phyloP scores from a whole-genome alignment of 1,140 invertebrate species.

The Plutomurus gul region DNA sequence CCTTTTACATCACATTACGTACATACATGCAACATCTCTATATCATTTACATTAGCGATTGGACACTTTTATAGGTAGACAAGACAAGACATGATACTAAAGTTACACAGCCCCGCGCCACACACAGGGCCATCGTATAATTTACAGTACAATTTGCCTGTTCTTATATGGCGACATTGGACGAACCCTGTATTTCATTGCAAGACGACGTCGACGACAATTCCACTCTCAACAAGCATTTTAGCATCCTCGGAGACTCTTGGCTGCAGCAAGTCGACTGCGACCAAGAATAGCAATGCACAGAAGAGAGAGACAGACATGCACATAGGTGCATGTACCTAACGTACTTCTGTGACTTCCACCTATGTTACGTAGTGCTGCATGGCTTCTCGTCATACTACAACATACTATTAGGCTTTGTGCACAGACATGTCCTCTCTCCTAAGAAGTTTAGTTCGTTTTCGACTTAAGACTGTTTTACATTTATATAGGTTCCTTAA shows the following conservation, averaged over 20 bases:
- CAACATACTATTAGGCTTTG: background rate
- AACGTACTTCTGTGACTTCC: too few relatives aligned
- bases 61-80: background rate
- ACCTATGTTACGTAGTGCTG: too few relatives aligned
- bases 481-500: background rate
- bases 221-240: constrained; percentile 26
- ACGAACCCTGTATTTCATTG: background rate
- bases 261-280: too few relatives aligned
- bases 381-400: too few relatives aligned
- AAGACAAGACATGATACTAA: background rate
- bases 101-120: background rate
- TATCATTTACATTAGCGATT: constrained; percentile 4
- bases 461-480: background rate
- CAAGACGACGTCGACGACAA: background rate
- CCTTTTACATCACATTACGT: background rate
- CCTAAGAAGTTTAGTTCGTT: background rate
- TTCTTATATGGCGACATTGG: background rate
- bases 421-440: background rate
- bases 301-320: too few relatives aligned
- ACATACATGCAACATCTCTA: background rate
- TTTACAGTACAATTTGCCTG: constrained; percentile 2
- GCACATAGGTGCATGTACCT: too few relatives aligned
- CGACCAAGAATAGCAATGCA: too few relatives aligned
- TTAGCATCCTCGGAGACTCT: constrained; percentile 9
- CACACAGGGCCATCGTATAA: background rate